phyloP scores from a whole-genome alignment of 30 jellyfish, hydroid and myxozoan genomes.

The Aurelia aurita complex sp. Pacific region DNA sequence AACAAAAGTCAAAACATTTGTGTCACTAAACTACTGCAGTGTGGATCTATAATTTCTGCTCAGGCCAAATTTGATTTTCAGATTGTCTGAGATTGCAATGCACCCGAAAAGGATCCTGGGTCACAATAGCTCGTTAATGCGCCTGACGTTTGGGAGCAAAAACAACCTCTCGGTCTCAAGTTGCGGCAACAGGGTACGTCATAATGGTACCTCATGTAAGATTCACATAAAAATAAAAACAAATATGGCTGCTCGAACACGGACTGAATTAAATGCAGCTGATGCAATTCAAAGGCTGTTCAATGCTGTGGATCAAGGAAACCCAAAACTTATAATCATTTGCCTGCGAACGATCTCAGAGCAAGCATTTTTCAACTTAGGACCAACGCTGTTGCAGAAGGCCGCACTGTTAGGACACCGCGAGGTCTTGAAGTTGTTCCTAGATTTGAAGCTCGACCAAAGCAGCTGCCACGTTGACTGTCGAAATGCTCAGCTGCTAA shows the following conservation, averaged over 20 bases:
- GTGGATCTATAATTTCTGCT: no score
- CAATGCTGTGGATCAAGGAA: constrained; percentile 64
- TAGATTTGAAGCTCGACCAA: constrained; percentile 50
- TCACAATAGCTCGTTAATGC: no score
- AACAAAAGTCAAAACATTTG: no score
- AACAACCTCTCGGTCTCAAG: no score
- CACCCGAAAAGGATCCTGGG: no score
- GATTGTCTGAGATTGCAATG: no score
- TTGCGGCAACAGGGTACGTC: no score
- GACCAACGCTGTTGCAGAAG: constrained; percentile 83
- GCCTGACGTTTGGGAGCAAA: no score
- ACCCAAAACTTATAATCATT: constrained; percentile 36
- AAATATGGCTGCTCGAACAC: constrained; percentile 53
- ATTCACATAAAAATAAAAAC: constrained; percentile 2
- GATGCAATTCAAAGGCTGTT: constrained; percentile 66
- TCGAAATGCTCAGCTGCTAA: constrained; percentile 76
- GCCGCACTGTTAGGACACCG: constrained; percentile 79
- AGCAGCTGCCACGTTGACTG: constrained; percentile 82
- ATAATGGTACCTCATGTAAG: no score
- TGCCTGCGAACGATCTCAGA: constrained; percentile 38
- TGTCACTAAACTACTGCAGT: no score
- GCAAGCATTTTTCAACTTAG: constrained; percentile 77
- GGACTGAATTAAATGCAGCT: constrained; percentile 11
- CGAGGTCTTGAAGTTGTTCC: constrained; percentile 52
- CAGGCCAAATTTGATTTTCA: no score